Evolutionary conservation across 2,113 vertebrate genomes (phyloP).

Genomic region (Calypte anna): DNA sequence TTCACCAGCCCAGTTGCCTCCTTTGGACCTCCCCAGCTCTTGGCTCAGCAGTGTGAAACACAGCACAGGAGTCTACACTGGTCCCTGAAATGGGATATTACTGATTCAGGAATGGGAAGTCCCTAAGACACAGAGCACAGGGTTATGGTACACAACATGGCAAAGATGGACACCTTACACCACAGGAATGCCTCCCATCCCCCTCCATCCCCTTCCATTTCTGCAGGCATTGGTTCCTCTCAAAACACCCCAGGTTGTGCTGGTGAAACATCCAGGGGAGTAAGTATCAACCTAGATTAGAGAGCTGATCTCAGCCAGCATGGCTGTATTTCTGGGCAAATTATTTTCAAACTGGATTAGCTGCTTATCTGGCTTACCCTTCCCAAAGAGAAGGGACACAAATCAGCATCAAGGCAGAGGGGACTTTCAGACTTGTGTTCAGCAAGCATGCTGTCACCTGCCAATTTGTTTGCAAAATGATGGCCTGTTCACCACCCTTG

Average conservation of each 20-base stretch:
- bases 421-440: background rate
- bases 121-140: background rate
- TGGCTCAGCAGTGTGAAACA: background rate
- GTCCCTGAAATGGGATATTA: background rate
- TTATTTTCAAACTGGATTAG: background rate
- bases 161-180: background rate
- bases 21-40: background rate
- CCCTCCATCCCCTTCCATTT: background rate
- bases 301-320: background rate
- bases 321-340: background rate
- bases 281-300: background rate
- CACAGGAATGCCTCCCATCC: rapidly evolving
- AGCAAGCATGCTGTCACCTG: background rate
- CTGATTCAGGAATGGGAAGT: background rate
- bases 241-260: background rate
- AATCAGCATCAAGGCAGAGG: background rate
- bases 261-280: background rate
- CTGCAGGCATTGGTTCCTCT: background rate
- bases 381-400: background rate
- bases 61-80: background rate
- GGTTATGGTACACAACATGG: background rate
- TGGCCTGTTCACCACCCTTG: background rate
- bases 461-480: background rate
- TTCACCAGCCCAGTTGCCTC: too few relatives aligned
- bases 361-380: background rate